Base-by-base conservation (phyloP, 2,888 invertebrate genomes). In the Andrena hattorfiana region DNA sequence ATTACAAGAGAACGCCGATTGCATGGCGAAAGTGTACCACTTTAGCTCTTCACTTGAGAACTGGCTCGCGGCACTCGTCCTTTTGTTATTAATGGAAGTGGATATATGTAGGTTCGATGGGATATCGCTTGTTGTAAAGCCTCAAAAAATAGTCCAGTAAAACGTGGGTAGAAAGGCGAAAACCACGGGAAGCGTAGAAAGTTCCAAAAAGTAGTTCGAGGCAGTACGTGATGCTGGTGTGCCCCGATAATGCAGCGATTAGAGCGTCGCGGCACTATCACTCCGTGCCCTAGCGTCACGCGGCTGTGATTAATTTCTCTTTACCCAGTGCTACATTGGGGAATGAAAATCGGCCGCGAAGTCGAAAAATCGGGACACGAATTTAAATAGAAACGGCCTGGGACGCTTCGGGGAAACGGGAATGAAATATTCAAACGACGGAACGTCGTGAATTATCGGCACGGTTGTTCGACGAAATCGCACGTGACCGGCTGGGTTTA, bases 361-460 rank as follows among this genome's bases (percentile, higher is more conserved):
- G 68, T 77, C 51, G 64, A 84, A 56, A 86, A 84, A 77, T 70
- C 69, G 60, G 76, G 68, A 66, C 81, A 54, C 66, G 63, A 73
- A 30, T 56, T 56, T 32, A 63, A 60, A 8, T 67, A 79, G 72
- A 80, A 80, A 77, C 62, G 30, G 76, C 32, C 28, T 56, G 49
- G 28, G 35, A 28, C 4, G 1, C 2, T 56, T 62, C 60, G 26
- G 30, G 35, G 51, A 59, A 32, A 13, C 13, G 20, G 20, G 54
- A 64, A 80, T 84, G 56, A 86, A 83, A 73, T 86, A 83, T 71
- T 76, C 75, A 54, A 77, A 63, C 68, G 64, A 59, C 51, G 51
- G 56, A 6, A 35, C 7, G 68, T 26, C 42, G 69, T 62, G 76
- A 66, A 72, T 76, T 84, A 84, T 84, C 84, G 83, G 49, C 35